These are phyloP conservation scores for Gibbula magus DNA, from an alignment of 2,888 invertebrate species.

Conservation along the genomic window DNA sequence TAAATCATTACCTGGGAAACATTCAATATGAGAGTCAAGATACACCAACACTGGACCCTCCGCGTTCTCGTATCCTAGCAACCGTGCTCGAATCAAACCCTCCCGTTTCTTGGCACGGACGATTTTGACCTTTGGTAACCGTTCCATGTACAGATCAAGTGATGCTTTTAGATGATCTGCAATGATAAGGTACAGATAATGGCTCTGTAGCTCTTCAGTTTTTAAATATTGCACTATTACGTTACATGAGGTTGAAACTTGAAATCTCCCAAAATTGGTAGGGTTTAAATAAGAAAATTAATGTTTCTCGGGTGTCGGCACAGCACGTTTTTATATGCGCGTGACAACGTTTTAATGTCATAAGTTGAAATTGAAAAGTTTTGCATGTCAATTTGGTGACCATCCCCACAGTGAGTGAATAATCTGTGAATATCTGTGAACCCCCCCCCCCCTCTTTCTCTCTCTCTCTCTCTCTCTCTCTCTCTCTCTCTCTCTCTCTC, in stretches of 20 bases:
- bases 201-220: background rate
- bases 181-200: background rate
- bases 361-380: too few relatives aligned
- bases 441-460: too few relatives aligned
- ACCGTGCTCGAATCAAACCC: conserved; percentile 38
- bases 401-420: too few relatives aligned
- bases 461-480: too few relatives aligned
- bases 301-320: too few relatives aligned
- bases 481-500: too few relatives aligned
- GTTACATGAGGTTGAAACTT: background rate
- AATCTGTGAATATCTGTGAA: too few relatives aligned
- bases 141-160: conserved; percentile 40
- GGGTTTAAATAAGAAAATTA: too few relatives aligned
- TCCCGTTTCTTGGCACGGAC: conserved; percentile 38
- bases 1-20: conserved; percentile 38
- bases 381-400: too few relatives aligned
- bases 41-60: conserved; percentile 41
- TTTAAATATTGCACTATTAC: too few relatives aligned
- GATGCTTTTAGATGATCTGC: conserved; percentile 40
- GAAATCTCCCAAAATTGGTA: background rate
- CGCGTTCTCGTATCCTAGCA: conserved; percentile 37
- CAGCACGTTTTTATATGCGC: too few relatives aligned
- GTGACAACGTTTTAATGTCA: too few relatives aligned
- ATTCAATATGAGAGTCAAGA: conserved; percentile 46
- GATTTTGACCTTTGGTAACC: conserved; percentile 33